These are phyloP conservation scores for Palythoa heliodiscus DNA, from an alignment of 92 coral and sea anemone genomes.

Conservation along the genomic window DNA sequence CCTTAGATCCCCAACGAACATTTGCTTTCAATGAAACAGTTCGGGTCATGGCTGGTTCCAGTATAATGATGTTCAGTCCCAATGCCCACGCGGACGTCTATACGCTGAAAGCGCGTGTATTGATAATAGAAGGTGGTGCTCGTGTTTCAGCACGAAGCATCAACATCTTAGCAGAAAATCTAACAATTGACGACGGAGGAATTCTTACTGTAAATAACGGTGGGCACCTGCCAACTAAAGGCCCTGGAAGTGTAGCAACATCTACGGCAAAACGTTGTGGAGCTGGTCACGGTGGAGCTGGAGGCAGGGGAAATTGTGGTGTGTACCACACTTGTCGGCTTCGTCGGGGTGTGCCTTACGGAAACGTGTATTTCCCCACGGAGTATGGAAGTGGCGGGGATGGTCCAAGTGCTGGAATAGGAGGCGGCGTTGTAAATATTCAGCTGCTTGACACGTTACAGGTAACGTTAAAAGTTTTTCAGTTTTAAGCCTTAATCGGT, in stretches of 20 bases:
- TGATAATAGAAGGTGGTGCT: conserved; percentile 74
- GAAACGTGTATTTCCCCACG: conserved; percentile 56
- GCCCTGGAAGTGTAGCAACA: conserved; percentile 62
- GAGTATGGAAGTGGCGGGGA: conserved; percentile 76
- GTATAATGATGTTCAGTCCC: conserved; percentile 56
- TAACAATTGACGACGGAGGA: conserved; percentile 75
- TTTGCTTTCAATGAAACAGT: conserved; percentile 67
- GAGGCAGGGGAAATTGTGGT: conserved; percentile 69
- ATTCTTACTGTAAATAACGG: conserved; percentile 49
- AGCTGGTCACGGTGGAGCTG: conserved; percentile 79
- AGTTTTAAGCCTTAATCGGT: background rate
- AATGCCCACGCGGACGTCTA: conserved; percentile 59
- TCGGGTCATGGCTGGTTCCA: conserved; percentile 75
- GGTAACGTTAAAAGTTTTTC: conserved; percentile 24
- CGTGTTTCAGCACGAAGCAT: conserved; percentile 50
- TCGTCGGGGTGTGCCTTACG: conserved; percentile 62
- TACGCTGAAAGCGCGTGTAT: conserved; percentile 55
- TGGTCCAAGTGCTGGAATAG: conserved; percentile 62
- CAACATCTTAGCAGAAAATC: conserved; percentile 58
- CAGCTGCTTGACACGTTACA: conserved; percentile 54
- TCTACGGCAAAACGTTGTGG: conserved; percentile 68
- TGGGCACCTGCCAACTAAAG: conserved; percentile 55
- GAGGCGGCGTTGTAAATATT: conserved; percentile 72
- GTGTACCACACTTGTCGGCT: conserved; percentile 63
- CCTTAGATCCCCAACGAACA: conserved; percentile 35